Conservation (phyloP, 2,113 vertebrate genomes). For the Hemiscyllium ocellatum region DNA sequence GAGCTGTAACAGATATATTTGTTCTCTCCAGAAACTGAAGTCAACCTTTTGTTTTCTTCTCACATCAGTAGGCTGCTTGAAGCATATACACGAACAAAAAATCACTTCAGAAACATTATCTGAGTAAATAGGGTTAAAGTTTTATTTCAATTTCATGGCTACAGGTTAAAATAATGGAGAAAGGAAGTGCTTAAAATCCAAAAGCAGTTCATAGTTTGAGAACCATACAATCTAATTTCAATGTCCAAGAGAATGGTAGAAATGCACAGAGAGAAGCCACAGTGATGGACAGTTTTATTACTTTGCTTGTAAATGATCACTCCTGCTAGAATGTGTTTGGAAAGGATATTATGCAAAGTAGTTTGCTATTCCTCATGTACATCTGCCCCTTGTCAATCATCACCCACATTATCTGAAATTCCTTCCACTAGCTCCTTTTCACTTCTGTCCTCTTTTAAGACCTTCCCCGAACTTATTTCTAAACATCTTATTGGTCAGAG, state of each 20-base stretch:
- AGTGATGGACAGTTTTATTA: not conserved
- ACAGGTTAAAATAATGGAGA: not conserved
- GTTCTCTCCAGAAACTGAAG: no score
- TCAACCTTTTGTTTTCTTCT: no score
- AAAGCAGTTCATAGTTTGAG: not conserved
- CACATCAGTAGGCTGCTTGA: no score
- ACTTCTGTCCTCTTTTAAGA: not conserved
- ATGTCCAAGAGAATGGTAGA: not conserved
- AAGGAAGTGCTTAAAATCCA: not conserved
- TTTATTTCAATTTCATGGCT: not conserved
- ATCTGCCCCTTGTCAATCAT: not conserved
- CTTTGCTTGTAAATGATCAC: not conserved
- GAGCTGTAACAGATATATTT: no score
- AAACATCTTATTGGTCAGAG: not conserved
- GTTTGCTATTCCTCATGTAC: not conserved
- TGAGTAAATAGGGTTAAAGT: not conserved
- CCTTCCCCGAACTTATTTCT: not conserved
- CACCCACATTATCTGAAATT: not conserved
- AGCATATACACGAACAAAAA: no score
- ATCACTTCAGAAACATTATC: no score
- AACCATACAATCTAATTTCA: not conserved
- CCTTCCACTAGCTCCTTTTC: not conserved
- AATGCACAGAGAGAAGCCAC: not conserved
- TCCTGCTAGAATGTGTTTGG: not conserved
- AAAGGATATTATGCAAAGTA: not conserved